These are phyloP conservation scores for Anthopleura sola DNA, from an alignment of 64 coral and sea anemone genomes.

Conservation along the genomic window DNA sequence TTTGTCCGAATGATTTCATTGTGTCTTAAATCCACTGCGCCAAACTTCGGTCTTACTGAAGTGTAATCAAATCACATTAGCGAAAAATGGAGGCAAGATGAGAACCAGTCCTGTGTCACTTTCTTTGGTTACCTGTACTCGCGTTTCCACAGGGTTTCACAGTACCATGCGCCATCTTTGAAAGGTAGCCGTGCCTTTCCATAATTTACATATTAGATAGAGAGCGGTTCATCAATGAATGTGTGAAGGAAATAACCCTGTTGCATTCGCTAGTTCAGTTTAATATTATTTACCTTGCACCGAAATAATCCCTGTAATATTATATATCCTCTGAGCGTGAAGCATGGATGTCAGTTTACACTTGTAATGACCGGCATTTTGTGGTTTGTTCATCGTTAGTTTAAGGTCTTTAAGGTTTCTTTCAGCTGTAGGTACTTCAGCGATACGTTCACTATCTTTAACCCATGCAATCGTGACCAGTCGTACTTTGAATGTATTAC, in stretches of 20 bases:
- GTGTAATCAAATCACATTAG: not conserved
- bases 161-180: too few relatives aligned
- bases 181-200: too few relatives aligned
- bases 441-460: not conserved
- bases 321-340: not conserved
- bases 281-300: conserved; percentile 1
- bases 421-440: not conserved
- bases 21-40: not conserved
- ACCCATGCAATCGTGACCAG: conserved; percentile 11
- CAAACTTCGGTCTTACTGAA: not conserved
- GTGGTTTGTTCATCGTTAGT: not conserved
- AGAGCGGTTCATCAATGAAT: too few relatives aligned
- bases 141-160: too few relatives aligned
- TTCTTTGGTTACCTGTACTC: too few relatives aligned
- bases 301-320: not conserved
- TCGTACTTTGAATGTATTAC: not conserved
- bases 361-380: conserved; percentile 11
- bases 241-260: too few relatives aligned
- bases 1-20: conserved; percentile 13
- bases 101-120: too few relatives aligned
- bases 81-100: not conserved
- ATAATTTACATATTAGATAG: too few relatives aligned
- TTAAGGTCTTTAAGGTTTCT: not conserved
- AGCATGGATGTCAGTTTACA: conserved; percentile 3
- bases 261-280: not conserved